phyloP scores from a whole-genome alignment of 2,888 invertebrate genomes.

The Coleophora flavipennella region DNA sequence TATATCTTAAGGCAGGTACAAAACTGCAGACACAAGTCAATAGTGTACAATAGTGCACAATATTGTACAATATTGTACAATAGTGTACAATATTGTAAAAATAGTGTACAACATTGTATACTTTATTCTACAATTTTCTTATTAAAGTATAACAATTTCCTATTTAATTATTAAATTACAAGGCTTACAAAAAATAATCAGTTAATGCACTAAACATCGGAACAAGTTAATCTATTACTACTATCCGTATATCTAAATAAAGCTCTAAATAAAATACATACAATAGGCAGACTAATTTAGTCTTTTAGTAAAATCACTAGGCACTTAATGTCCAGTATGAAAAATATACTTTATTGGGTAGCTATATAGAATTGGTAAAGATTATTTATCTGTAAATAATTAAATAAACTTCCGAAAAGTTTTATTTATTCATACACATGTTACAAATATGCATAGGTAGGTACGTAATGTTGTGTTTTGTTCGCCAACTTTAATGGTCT shows the following conservation, averaged over 20 bases:
- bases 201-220: constrained; percentile 23
- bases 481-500: too few species aligned
- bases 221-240: constrained; percentile 27
- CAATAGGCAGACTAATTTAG: constrained; percentile 19
- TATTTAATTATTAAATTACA: background rate
- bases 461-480: too few species aligned
- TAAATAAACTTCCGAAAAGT: background rate
- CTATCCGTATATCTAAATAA: constrained; percentile 24
- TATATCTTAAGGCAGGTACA: background rate
- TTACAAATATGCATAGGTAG: background rate
- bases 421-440: background rate
- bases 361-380: too few species aligned
- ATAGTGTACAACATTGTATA: constrained; percentile 8
- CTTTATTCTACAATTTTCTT: constrained; percentile 17
- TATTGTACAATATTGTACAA: too few species aligned
- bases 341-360: background rate
- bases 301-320: constrained; percentile 10
- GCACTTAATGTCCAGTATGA: too few species aligned
- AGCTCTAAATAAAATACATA: constrained; percentile 34
- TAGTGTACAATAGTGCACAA: background rate
- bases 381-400: background rate
- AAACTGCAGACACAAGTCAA: background rate
- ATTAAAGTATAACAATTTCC: constrained; percentile 15
- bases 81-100: too few species aligned
- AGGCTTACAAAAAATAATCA: constrained; percentile 2